Evolutionary conservation across 2,797 vertebrate species (phyloP).

Genomic region (Spondyliosoma cantharus): DNA sequence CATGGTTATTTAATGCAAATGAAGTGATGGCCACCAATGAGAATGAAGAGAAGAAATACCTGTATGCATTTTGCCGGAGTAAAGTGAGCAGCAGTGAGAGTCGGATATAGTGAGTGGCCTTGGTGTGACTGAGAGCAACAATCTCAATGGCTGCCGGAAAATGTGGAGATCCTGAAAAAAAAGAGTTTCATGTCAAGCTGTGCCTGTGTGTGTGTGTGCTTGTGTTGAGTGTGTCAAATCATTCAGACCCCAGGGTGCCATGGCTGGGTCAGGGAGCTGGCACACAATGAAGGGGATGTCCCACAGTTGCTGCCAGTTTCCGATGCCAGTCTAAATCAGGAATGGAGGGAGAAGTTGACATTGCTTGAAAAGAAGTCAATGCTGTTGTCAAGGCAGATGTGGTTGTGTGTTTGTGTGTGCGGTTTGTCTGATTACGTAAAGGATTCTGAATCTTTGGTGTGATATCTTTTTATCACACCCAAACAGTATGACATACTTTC

Average conservation of each 20-base stretch:
- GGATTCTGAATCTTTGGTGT: constrained; percentile 29
- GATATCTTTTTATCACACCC: constrained; percentile 24
- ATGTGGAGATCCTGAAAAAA: constrained; percentile 37
- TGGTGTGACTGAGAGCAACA: constrained; percentile 28
- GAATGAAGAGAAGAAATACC: constrained; percentile 4
- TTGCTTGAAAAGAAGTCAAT: constrained; percentile 52
- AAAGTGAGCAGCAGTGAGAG: constrained; percentile 36
- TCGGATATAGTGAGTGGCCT: constrained; percentile 35
- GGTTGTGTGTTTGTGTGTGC: not conserved
- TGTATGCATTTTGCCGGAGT: constrained; percentile 13
- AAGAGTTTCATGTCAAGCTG: constrained; percentile 38
- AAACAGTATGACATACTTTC: constrained; percentile 4
- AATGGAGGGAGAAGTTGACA: constrained; percentile 62
- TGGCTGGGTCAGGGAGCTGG: constrained; percentile 64
- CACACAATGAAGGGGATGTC: constrained; percentile 70
- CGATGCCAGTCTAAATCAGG: constrained; percentile 70
- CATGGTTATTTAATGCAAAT: constrained; percentile 2
- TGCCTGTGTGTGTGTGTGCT: not conserved
- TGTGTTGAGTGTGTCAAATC: constrained; percentile 51
- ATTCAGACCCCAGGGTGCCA: constrained; percentile 56
- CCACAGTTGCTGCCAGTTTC: constrained; percentile 72
- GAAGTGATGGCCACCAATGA: not conserved
- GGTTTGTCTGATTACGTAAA: not conserved
- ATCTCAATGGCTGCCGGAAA: constrained; percentile 23
- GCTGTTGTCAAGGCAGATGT: constrained; percentile 61